These are phyloP conservation scores for Enteromius trimaculatus DNA, from an alignment of 2,797 vertebrate genomes.

Conservation along the genomic window DNA sequence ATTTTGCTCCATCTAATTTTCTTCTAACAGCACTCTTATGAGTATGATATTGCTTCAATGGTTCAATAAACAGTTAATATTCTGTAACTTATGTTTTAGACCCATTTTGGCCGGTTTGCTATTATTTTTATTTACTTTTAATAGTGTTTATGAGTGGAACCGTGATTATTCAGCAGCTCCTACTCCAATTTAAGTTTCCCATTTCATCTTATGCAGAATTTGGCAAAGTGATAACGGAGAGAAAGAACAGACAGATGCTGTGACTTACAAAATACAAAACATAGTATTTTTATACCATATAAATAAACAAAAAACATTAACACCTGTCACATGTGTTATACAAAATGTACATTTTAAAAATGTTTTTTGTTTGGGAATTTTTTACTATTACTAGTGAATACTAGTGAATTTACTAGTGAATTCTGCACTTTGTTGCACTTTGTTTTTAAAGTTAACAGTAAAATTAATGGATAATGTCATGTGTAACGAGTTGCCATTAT, in stretches of 20 bases:
- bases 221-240: neutral
- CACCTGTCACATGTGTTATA: too few relatives aligned
- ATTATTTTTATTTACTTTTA: neutral
- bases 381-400: too few relatives aligned
- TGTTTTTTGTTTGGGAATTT: too few relatives aligned
- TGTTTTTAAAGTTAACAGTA: too few relatives aligned
- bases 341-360: too few relatives aligned
- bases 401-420: too few relatives aligned
- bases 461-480: too few relatives aligned
- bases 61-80: constrained; percentile 17
- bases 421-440: too few relatives aligned
- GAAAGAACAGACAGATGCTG: neutral
- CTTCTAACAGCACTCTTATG: constrained; percentile 8
- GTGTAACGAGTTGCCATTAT: too few relatives aligned
- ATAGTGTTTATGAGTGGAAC: neutral
- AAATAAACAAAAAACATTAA: neutral
- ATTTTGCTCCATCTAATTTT: constrained; percentile 1
- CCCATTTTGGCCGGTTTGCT: neutral
- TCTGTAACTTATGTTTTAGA: neutral
- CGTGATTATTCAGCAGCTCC: neutral
- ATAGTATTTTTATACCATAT: neutral
- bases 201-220: neutral
- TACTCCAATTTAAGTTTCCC: neutral
- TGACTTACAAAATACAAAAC: neutral
- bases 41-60: constrained; percentile 12